Evolutionary conservation across 2,113 vertebrate genomes (phyloP).

Genomic region (Cercopithecus mona): DNA sequence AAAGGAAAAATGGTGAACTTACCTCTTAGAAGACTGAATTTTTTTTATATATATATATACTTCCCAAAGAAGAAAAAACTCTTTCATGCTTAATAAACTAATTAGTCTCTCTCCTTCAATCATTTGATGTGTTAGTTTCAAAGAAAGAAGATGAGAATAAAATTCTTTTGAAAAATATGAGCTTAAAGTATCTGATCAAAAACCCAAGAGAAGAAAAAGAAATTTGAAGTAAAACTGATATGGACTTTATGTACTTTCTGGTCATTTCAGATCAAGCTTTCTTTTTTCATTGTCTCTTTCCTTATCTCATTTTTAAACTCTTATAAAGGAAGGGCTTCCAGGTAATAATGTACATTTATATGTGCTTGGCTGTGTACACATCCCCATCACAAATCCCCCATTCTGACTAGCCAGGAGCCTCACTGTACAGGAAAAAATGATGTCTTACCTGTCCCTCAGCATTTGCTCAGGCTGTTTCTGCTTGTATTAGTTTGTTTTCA

Average conservation of each 20-base stretch:
- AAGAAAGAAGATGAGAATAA: constrained; percentile 10
- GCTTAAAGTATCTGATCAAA: constrained; percentile 14
- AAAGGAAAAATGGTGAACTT: neutral
- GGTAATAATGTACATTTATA: neutral
- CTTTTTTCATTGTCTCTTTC: neutral
- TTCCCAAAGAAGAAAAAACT: neutral
- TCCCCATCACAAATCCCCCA: neutral
- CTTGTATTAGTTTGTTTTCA: too few species aligned
- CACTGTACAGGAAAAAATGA: neutral
- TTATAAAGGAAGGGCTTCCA: constrained; percentile 15
- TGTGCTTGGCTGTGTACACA: neutral
- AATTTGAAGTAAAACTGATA: neutral
- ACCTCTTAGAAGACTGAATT: neutral
- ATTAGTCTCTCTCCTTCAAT: neutral
- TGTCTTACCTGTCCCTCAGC: neutral
- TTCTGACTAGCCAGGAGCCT: neutral
- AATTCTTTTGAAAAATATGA: constrained; percentile 55
- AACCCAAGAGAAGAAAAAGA: neutral
- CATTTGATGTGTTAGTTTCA: constrained; percentile 44
- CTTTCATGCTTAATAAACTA: neutral
- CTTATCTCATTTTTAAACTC: neutral
- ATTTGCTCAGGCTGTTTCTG: neutral
- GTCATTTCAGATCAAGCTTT: constrained; percentile 18
- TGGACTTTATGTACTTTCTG: neutral
- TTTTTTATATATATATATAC: neutral